Evolutionary conservation across 2,797 vertebrate genomes (phyloP).

Genomic region (Sebastes iracundus): DNA sequence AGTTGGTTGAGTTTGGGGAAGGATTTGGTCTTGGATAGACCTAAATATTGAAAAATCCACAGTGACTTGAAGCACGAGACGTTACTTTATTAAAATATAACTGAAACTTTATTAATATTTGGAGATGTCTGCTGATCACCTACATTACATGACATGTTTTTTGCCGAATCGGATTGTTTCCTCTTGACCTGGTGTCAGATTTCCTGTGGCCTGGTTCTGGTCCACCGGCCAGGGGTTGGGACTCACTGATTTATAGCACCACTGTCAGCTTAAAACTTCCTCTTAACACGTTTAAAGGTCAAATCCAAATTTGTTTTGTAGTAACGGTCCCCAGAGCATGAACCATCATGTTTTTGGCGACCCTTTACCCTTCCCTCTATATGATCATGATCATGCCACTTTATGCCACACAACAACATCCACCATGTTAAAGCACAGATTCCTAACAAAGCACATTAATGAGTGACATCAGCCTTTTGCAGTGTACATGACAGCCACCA

Average conservation of each 20-base stretch:
- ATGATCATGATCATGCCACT: neutral
- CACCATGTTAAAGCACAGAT: neutral
- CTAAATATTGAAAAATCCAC: neutral
- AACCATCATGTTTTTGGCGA: neutral
- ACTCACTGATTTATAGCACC: neutral
- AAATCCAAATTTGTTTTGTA: neutral
- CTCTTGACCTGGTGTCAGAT: neutral
- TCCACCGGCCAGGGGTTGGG: neutral
- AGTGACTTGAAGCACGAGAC: neutral
- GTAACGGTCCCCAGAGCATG: neutral
- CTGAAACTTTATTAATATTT: no score
- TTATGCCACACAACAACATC: neutral
- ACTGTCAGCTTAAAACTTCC: neutral
- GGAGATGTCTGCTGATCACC: neutral
- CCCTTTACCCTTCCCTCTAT: neutral
- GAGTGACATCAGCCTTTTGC: neutral
- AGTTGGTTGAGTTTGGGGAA: neutral
- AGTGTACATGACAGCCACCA: neutral
- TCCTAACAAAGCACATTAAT: neutral
- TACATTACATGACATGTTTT: neutral
- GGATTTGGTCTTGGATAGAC: neutral
- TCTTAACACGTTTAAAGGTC: neutral
- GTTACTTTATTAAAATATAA: no score
- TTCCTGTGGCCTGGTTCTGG: neutral
- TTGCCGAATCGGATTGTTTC: neutral